Base-by-base conservation (phyloP, 2,888 invertebrate genomes). In the Ectemnius lituratus region DNA sequence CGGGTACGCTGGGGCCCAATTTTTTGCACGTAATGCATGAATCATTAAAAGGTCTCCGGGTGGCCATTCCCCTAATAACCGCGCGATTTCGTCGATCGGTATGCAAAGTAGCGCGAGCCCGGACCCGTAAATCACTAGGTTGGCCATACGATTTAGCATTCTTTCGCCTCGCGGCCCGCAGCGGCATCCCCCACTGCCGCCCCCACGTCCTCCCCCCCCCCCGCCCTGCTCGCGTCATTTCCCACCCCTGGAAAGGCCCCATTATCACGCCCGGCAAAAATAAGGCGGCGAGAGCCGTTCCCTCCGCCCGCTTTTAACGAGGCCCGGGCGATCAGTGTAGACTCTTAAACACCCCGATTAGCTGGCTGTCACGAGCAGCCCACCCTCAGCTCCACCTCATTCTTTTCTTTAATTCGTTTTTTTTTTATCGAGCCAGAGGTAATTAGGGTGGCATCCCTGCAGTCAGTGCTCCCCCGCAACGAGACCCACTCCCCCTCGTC, bases 281-380 rank as follows among this genome's bases (percentile, higher is more conserved):
- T 89, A 89, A 88, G 87, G 83, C 87, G 81, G 75, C 78, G 76
- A 76, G 84, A 85, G 84, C 82, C 83, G 82, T 86, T 88, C 86
- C 85, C 88, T 79, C 83, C 71, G 73, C 85, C 77, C 81, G 79
- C 86, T 88, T 90, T 89, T 89, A 90, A 90, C 90, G 89, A 89
- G 87, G 87, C 87, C 89, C 86, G 77, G 86, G 87, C 90, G 90
- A 90, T 90, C 89, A 89, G 89, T 90, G 90, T 89, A 90, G 90
- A 90, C 90, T 89, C 90, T 90, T 90, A 90, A 90, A 90, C 90
- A 90, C 90, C 90, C 90, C 90, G 90, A 90, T 90, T 90, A 90
- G 90, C 90, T 88, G 86, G 90, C 90, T 90, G 90, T 90, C 90
- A 90, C 88, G 89, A 89, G 85, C 90, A 90, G 90, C 87, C 89